These are phyloP conservation scores for Zele albiditarsus DNA, from an alignment of 2,888 invertebrate genomes.

Conservation along the genomic window DNA sequence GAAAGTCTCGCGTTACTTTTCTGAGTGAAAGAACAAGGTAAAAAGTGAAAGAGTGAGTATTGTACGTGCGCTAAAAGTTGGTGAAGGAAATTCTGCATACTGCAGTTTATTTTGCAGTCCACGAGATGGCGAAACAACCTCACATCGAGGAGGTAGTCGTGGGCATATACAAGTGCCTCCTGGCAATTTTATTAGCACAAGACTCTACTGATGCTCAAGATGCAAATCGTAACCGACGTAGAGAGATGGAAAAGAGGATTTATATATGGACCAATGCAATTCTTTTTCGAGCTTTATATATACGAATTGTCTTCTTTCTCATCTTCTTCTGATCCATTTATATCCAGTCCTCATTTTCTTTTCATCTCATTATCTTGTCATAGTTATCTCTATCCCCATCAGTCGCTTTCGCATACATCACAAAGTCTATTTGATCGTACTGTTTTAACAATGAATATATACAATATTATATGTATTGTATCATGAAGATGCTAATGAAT, in stretches of 20 bases:
- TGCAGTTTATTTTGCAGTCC: not conserved
- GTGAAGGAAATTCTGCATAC: not conserved
- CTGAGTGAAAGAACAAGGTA: not conserved
- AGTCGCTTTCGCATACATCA: too few relatives aligned
- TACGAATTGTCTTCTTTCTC: not conserved
- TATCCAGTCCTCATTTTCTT: too few relatives aligned
- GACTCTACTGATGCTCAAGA: not conserved
- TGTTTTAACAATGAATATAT: too few relatives aligned
- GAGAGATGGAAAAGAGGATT: not conserved
- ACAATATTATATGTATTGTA: too few relatives aligned
- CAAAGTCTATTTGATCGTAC: too few relatives aligned
- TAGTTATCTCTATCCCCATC: too few relatives aligned
- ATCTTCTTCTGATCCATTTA: not conserved
- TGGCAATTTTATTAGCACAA: constrained; percentile 1
- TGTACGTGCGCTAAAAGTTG: not conserved
- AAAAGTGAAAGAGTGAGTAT: not conserved
- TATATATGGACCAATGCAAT: not conserved
- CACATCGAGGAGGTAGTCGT: not conserved
- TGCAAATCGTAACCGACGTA: not conserved
- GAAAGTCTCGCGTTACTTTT: not conserved
- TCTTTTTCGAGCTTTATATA: not conserved
- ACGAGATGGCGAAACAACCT: not conserved
- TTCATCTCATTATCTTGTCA: too few relatives aligned
- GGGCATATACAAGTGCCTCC: not conserved
- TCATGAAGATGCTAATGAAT: too few relatives aligned